Conservation (phyloP, 2,113 vertebrate genomes). For the Leiothrix lutea region DNA sequence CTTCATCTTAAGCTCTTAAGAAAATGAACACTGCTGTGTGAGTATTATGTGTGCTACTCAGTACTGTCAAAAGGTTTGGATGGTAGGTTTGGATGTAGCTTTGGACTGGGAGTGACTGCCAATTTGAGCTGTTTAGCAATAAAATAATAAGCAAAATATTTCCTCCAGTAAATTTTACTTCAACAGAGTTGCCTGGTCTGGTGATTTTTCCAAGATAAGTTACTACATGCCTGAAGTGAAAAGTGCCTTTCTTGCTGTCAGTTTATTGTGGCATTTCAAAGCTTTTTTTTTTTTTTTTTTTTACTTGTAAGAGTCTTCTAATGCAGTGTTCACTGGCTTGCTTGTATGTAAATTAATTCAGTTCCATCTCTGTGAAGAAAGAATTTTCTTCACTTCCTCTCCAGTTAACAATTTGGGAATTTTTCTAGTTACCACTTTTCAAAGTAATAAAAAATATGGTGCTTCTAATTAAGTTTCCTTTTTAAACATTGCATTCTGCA, state of each 20-base stretch:
- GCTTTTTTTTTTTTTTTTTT: neutral
- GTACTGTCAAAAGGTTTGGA: neutral
- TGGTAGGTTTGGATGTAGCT: neutral
- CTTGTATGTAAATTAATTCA: neutral
- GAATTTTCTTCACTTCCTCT: neutral
- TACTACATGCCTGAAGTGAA: neutral
- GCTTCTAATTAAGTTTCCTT: neutral
- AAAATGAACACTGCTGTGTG: neutral
- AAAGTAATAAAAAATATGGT: neutral
- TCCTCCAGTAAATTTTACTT: neutral
- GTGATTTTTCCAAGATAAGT: neutral
- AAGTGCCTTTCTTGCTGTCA: neutral
- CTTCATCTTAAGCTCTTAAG: neutral
- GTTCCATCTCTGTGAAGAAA: neutral
- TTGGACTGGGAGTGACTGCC: neutral
- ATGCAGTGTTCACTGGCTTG: neutral
- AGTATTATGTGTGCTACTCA: neutral
- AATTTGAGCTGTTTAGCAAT: neutral
- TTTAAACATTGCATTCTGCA: neutral
- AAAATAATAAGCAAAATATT: neutral
- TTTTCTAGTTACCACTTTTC: neutral
- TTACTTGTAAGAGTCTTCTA: neutral
- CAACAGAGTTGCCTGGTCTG: neutral
- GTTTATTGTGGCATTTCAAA: neutral
- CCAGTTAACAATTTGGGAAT: neutral